phyloP scores from a whole-genome alignment of 2,797 vertebrate species.

The Diceros bicornis region DNA sequence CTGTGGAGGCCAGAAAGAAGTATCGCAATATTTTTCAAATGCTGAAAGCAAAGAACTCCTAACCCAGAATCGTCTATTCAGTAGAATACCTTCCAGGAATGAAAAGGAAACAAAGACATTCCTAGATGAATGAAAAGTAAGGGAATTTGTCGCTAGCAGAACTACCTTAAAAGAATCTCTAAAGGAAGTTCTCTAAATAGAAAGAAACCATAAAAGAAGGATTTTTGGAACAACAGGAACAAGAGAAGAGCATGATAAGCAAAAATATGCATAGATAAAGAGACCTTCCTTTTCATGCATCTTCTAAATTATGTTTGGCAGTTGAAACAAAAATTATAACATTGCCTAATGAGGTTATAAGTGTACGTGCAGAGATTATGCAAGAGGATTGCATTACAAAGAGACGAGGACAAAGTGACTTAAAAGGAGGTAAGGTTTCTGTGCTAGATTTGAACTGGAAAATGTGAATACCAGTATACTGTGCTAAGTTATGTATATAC shows the following conservation, averaged over 20 bases:
- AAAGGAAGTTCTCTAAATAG: background rate
- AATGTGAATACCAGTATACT: background rate
- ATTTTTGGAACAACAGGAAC: background rate
- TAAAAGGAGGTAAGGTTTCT: background rate
- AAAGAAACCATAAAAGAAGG: background rate
- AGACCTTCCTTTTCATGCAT: background rate
- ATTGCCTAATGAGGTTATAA: background rate
- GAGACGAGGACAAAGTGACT: background rate
- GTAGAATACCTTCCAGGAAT: background rate
- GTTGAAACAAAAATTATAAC: background rate
- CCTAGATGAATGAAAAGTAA: background rate
- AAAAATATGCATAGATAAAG: background rate
- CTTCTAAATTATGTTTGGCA: background rate
- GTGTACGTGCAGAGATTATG: background rate
- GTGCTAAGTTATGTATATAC: background rate
- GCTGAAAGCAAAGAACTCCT: background rate
- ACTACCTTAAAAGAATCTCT: background rate
- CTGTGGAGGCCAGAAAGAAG: background rate
- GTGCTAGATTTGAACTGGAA: background rate
- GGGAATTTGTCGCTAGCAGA: background rate
- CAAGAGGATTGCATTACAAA: background rate
- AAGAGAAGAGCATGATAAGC: background rate
- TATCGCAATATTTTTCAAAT: background rate
- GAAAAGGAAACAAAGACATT: background rate
- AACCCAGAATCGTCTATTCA: background rate